Evolutionary conservation across 2,113 vertebrate species (phyloP).

Genomic region (Penelope pileata): DNA sequence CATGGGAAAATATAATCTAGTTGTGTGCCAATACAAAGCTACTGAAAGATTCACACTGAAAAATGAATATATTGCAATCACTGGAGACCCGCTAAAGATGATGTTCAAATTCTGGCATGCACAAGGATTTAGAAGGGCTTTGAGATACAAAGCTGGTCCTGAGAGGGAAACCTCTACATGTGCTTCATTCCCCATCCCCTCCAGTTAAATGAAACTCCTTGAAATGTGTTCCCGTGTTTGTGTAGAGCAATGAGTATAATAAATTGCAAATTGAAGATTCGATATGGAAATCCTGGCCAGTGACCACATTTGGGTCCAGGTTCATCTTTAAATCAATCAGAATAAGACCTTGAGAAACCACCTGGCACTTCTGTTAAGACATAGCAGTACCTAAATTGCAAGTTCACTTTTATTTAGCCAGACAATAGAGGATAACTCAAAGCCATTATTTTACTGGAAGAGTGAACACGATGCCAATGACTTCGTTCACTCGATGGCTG

Average conservation of each 20-base stretch:
- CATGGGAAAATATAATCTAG: not conserved
- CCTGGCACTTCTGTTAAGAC: not conserved
- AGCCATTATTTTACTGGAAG: constrained; percentile 26
- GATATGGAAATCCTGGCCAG: not conserved
- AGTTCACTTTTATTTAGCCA: not conserved
- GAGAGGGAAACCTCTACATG: not conserved
- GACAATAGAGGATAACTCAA: not conserved
- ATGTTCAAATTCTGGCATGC: not conserved
- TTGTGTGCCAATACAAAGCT: not conserved
- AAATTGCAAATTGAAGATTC: not conserved
- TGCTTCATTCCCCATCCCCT: not conserved
- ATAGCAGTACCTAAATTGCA: not conserved
- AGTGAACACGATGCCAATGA: not conserved
- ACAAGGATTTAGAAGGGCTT: not conserved
- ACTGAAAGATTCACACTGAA: not conserved
- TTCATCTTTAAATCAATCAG: not conserved
- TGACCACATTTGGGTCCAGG: not conserved
- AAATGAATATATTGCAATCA: not conserved
- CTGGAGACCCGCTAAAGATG: not conserved
- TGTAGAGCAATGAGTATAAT: not conserved
- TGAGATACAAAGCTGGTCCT: not conserved
- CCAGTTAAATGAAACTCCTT: not conserved
- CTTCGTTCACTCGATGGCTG: not conserved
- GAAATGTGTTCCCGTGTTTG: not conserved
- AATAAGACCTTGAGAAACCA: not conserved